phyloP scores from a whole-genome alignment of 2,113 vertebrate species.

The Poeciliopsis turrubarensis region DNA sequence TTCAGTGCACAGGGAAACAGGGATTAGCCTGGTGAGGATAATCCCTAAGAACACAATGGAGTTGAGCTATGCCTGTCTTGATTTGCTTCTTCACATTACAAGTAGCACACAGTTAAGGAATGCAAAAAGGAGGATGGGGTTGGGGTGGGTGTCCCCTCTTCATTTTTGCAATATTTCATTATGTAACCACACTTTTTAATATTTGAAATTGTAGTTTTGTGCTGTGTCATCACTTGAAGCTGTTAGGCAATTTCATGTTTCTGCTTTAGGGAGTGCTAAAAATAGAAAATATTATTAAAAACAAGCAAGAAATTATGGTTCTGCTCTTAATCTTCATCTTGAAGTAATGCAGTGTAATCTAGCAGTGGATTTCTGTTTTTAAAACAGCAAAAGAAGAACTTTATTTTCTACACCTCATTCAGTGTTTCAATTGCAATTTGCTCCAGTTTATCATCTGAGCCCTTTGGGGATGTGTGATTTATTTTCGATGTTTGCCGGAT shows the following conservation, averaged over 20 bases:
- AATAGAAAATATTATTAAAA: not conserved
- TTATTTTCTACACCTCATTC: conserved; percentile 1
- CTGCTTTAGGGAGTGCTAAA: not conserved
- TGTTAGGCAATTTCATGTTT: not conserved
- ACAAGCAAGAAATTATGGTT: not conserved
- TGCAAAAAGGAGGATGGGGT: not conserved
- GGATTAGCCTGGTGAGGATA: conserved; percentile 59
- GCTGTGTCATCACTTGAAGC: not conserved
- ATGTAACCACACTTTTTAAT: not conserved
- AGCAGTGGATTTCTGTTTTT: not conserved
- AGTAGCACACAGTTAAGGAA: conserved; percentile 5
- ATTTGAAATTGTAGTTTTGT: not conserved
- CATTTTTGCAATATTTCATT: not conserved
- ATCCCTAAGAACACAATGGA: conserved; percentile 40
- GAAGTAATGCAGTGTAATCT: not conserved
- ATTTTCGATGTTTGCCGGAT: conserved; percentile 66
- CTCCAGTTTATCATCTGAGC: conserved; percentile 2
- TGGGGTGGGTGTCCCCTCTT: not conserved
- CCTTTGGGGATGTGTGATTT: conserved; percentile 45
- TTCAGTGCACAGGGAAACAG: conserved; percentile 35
- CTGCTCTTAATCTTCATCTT: not conserved
- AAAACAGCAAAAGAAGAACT: conserved; percentile 2
- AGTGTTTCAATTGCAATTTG: not conserved
- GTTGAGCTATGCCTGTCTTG: conserved; percentile 22
- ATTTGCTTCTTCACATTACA: conserved; percentile 19